Conservation (phyloP, 92 coral and sea anemone genomes). For the Siderastrea siderea region DNA sequence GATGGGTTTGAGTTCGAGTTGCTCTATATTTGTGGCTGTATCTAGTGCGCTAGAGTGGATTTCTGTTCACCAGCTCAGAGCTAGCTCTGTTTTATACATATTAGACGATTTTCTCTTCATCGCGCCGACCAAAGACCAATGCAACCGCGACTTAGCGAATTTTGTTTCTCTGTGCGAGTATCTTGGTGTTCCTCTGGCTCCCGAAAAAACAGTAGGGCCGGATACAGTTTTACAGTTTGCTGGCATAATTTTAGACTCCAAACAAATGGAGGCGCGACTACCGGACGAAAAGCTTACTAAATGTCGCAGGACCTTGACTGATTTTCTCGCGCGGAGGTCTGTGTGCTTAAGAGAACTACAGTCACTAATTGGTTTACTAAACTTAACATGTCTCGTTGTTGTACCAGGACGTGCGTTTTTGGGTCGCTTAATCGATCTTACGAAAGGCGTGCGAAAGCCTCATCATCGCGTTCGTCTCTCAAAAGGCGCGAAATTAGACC, state of each 20-base stretch:
- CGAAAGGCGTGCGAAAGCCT: constrained; percentile 23
- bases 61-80: not conserved
- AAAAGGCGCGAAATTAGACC: not conserved
- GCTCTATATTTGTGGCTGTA: constrained; percentile 34
- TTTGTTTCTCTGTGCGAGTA: constrained; percentile 3
- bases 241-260: constrained; percentile 49
- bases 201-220: constrained; percentile 51
- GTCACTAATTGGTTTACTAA: not conserved
- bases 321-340: constrained; percentile 18
- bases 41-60: constrained; percentile 34
- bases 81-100: constrained; percentile 31
- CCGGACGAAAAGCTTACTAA: constrained; percentile 35
- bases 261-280: constrained; percentile 31
- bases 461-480: constrained; percentile 18
- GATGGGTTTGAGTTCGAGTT: constrained; percentile 35
- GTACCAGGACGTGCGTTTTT: constrained; percentile 30
- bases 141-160: constrained; percentile 12
- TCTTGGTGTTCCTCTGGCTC: constrained; percentile 38
- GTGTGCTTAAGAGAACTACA: constrained; percentile 41
- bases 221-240: constrained; percentile 36
- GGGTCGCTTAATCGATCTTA: constrained; percentile 21
- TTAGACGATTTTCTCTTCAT: constrained; percentile 66
- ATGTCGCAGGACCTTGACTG: constrained; percentile 14
- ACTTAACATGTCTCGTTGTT: not conserved
- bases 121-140: constrained; percentile 22